Percentiles rank a stretch among this genome's conserved stretches.
phyloP scores from a whole-genome alignment of 2,888 invertebrate species.

The Mythimna lalbum region DNA sequence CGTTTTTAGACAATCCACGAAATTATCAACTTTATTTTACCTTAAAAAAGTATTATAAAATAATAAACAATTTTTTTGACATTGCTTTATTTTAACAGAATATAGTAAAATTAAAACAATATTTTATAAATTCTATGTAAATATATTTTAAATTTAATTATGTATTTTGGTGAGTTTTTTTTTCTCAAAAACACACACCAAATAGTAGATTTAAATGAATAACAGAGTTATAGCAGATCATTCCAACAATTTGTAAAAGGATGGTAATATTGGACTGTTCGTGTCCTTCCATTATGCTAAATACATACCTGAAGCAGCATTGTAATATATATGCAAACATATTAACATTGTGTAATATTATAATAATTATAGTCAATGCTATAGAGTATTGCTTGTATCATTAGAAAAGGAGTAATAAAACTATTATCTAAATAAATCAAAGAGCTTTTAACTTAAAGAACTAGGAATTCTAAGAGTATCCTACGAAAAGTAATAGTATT shows the following conservation, averaged over 20 bases:
- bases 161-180: not conserved
- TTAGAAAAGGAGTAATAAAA: not conserved
- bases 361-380: not conserved
- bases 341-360: not conserved
- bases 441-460: not conserved
- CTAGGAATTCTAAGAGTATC: not conserved
- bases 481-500: not conserved
- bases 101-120: not conserved
- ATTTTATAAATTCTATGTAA: not conserved
- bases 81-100: conserved; percentile 20
- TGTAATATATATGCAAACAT: not conserved
- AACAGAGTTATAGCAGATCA: not conserved
- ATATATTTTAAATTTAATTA: not conserved
- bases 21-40: too few species aligned
- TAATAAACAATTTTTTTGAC: not conserved
- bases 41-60: not conserved
- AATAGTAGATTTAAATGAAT: not conserved
- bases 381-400: not conserved
- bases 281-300: not conserved
- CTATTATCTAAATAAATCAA: not conserved
- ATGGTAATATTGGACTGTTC: not conserved
- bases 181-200: not conserved
- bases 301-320: not conserved
- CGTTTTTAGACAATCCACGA: too few species aligned
- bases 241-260: not conserved